phyloP scores from a whole-genome alignment of 2,113 vertebrate species.

The Leptosomus discolor region DNA sequence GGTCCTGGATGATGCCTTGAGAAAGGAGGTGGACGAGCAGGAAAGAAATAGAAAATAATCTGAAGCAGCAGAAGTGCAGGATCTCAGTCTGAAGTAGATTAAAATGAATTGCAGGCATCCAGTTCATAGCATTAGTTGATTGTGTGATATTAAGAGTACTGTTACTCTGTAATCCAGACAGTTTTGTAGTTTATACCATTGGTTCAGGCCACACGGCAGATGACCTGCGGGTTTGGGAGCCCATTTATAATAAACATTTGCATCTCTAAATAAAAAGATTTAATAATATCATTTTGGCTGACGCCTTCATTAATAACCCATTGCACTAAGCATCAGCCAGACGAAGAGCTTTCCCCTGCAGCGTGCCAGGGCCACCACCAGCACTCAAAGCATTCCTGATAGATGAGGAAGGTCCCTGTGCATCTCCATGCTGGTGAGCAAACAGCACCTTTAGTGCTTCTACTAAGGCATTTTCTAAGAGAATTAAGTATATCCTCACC shows the following conservation, averaged over 20 bases:
- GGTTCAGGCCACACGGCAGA: neutral
- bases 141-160: neutral
- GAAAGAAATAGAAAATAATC: neutral
- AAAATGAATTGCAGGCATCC: neutral
- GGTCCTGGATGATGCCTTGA: neutral
- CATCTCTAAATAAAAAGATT: neutral
- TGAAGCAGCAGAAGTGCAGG: neutral
- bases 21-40: neutral
- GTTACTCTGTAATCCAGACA: neutral
- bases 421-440: no score
- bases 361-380: neutral
- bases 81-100: neutral
- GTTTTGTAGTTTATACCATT: neutral
- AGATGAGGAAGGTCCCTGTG: neutral
- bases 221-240: neutral
- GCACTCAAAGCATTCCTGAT: neutral
- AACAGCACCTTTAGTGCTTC: neutral
- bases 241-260: neutral
- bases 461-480: neutral
- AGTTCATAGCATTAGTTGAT: neutral
- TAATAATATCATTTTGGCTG: neutral
- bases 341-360: neutral
- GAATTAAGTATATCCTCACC: neutral
- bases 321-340: fast-evolving
- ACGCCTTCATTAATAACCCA: neutral